These are phyloP conservation scores for Dilophus febrilis DNA, from an alignment of 2,888 invertebrate species.

Conservation along the genomic window DNA sequence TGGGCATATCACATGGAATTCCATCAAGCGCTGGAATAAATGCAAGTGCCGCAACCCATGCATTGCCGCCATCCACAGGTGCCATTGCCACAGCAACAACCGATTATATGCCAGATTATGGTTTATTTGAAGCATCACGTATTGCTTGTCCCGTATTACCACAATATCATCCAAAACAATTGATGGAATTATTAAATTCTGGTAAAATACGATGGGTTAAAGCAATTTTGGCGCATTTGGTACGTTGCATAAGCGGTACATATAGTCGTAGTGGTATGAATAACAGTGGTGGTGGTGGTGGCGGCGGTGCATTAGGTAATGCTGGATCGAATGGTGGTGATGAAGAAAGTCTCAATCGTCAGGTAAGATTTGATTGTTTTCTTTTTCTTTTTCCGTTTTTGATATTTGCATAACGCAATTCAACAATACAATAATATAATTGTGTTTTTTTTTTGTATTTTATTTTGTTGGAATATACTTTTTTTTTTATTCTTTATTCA, in stretches of 20 bases:
- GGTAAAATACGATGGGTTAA: slow-evolving; percentile 97
- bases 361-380: slow-evolving; percentile 23
- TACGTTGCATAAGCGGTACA: slow-evolving; percentile 55
- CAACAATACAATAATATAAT: no score
- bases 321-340: slow-evolving; percentile 30
- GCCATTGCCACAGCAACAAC: slow-evolving; percentile 33
- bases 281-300: slow-evolving; percentile 29
- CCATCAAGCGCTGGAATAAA: not conserved
- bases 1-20: slow-evolving; percentile 1
- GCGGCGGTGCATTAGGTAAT: slow-evolving; percentile 23
- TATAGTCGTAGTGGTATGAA: no score
- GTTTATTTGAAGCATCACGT: slow-evolving; percentile 90
- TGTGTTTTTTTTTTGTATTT: no score
- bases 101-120: slow-evolving; percentile 85
- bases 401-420: no score
- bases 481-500: no score
- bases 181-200: slow-evolving; percentile 95
- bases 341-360: slow-evolving; percentile 41
- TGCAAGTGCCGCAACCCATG: slow-evolving; percentile 16
- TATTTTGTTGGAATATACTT: no score
- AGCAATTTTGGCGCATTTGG: slow-evolving; percentile 91
- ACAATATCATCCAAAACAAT: slow-evolving; percentile 96
- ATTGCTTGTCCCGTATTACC: slow-evolving; percentile 95
- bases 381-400: no score
- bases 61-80: not conserved